Base-by-base conservation (phyloP, 2,888 invertebrate genomes). In the Carcina quercana region DNA sequence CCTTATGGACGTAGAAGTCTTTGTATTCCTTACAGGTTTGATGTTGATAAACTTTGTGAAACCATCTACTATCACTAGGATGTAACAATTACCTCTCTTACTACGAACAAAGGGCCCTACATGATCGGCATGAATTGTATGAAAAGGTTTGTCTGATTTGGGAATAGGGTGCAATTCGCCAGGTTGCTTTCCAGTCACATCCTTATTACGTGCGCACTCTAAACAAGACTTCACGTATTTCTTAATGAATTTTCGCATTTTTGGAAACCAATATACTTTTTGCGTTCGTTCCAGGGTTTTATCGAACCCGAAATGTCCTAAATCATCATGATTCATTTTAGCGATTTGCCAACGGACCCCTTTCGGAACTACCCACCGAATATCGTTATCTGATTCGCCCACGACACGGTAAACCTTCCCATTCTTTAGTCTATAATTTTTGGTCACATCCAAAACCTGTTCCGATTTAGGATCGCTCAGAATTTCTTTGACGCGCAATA, bases 41-140 rank as follows among this genome's bases (percentile, higher is more conserved):
- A 37, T 5, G 7, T 14, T 27, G 0, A 35, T 25, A 14, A 24
- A 40, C 13, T 37, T 41, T 1, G 40, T 37, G 17, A 37, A 41
- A 1, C 24, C 24, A 12, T 35, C 35, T n/a, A 35, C 28, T 1
- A 31, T 13, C 3, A 35, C 30, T n/a, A 36, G 6, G 7, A 35
- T 32, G 12, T 32, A 32, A 5, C 26, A 14, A 21, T 32, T 31
- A 5, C 17, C n/a, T n/a, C n/a, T n/a, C n/a, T n/a, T n/a, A n/a
- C n/a, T n/a, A n/a, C n/a, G n/a, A 3, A 24, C 24, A 14, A 25
- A 25, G n/a, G 25, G 25, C 8, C 25, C 25, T 1, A 40, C 15
- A 34, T 34, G 47, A 15, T 44, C 49, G 30, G 30, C 35, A 11
- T 38, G 55, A n/a, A 14, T 34, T 29, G 40, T 57, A 8, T 42